Evolutionary conservation across 2,888 invertebrate species (phyloP).

Genomic region (Cybosia mesomella): DNA sequence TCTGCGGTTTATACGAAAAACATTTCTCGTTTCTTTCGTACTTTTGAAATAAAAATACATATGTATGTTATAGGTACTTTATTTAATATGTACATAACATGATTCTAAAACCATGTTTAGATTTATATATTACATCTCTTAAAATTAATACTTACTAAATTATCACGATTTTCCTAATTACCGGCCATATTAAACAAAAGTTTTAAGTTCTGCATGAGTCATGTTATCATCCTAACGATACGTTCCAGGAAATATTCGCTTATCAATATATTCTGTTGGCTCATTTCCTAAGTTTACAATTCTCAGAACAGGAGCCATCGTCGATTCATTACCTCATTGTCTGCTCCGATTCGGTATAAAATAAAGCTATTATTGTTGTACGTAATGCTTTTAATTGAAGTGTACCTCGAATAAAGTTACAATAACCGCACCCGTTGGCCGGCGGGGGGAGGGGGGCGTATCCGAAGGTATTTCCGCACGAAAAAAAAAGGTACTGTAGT

Average conservation of each 20-base stretch:
- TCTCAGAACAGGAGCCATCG: conserved; percentile 30
- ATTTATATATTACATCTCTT: background rate
- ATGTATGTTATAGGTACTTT: conserved; percentile 39
- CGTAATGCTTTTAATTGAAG: conserved; percentile 20
- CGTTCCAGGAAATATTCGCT: conserved; percentile 22
- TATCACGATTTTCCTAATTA: background rate
- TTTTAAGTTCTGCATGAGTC: background rate
- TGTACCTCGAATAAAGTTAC: conserved; percentile 22
- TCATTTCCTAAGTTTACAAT: conserved; percentile 33
- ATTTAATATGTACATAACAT: conserved; percentile 30
- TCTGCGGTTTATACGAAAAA: conserved; percentile 69
- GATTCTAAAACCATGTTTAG: background rate
- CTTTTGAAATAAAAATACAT: conserved; percentile 49
- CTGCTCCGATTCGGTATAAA: conserved; percentile 33
- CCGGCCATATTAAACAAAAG: background rate
- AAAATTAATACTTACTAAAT: background rate
- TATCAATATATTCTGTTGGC: conserved; percentile 23
- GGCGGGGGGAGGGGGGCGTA: too few species aligned
- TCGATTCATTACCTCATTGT: conserved; percentile 47
- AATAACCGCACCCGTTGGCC: background rate
- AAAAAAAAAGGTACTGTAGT: too few species aligned
- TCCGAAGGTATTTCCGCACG: too few species aligned
- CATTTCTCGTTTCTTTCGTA: conserved; percentile 67
- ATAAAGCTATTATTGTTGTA: conserved; percentile 31
- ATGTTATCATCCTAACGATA: conserved; percentile 14